A percentile compares a stretch with the other conserved stretches of the same genome.
Evolutionary conservation across 1,140 invertebrate species (phyloP).

Genomic region (Hetaerina americana): DNA sequence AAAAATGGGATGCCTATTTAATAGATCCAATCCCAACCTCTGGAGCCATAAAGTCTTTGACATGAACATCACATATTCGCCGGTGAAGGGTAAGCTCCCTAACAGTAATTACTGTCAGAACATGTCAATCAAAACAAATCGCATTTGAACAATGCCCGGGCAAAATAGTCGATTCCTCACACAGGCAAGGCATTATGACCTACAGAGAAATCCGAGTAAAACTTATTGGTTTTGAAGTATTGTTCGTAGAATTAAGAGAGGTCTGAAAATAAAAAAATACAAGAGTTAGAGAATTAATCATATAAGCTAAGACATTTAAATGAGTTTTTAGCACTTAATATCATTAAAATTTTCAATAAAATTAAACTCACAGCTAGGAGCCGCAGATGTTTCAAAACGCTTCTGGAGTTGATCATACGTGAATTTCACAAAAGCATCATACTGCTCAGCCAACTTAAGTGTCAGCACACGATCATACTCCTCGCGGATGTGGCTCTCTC

Average conservation of each 20-base stretch:
- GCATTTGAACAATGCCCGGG: background rate
- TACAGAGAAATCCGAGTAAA: background rate
- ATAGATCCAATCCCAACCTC: background rate
- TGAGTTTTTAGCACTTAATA: no score
- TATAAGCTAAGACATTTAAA: no score
- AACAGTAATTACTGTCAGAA: background rate
- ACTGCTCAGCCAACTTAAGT: conserved; percentile 88
- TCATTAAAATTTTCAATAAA: background rate
- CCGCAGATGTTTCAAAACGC: conserved; percentile 53
- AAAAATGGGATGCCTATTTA: background rate
- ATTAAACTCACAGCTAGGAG: conserved; percentile 49
- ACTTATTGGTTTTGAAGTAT: background rate
- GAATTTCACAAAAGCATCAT: conserved; percentile 94
- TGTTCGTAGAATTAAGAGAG: background rate
- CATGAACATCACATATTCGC: background rate
- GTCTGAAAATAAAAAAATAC: background rate
- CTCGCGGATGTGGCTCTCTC: conserved; percentile 78
- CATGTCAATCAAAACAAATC: background rate
- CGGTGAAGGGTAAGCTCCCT: background rate
- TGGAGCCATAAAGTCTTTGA: background rate
- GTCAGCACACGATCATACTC: conserved; percentile 87
- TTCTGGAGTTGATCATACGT: conserved; percentile 92
- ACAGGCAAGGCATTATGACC: background rate
- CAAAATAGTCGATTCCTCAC: background rate
- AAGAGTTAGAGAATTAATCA: no score